Evolutionary conservation across 2,797 vertebrate genomes (phyloP).

Genomic region (Triplophysa bombifrons): DNA sequence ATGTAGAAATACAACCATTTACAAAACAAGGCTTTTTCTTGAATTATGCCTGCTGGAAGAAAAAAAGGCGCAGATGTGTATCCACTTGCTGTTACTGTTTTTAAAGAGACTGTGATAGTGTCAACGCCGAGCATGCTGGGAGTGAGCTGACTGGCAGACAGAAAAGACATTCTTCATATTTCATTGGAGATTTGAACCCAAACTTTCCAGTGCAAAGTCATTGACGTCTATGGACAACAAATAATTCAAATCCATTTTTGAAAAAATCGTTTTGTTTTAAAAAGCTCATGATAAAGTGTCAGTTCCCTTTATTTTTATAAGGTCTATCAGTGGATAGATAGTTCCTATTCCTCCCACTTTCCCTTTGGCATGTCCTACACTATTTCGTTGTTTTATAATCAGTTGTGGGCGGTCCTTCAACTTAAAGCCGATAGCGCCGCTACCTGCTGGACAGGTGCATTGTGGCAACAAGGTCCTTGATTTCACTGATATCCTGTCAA

Average conservation of each 20-base stretch:
- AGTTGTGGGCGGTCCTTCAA: slow-evolving; percentile 28
- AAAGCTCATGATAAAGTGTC: background rate
- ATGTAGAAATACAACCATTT: slow-evolving; percentile 62
- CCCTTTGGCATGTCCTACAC: background rate
- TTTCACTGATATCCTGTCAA: background rate
- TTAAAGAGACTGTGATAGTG: slow-evolving; percentile 14
- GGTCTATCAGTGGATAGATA: slow-evolving; percentile 7
- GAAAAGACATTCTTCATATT: background rate
- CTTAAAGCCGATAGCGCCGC: slow-evolving; percentile 37
- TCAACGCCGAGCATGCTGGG: slow-evolving; percentile 30
- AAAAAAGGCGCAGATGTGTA: slow-evolving; percentile 37
- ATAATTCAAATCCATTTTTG: background rate
- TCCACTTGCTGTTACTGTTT: slow-evolving; percentile 69
- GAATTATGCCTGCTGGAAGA: slow-evolving; percentile 54
- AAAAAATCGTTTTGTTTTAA: background rate
- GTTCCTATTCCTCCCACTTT: slow-evolving; percentile 5
- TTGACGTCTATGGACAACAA: background rate
- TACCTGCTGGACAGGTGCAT: slow-evolving; percentile 63
- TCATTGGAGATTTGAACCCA: background rate
- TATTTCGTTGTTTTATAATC: slow-evolving; percentile 26
- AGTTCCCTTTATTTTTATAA: background rate
- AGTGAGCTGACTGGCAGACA: slow-evolving; percentile 34
- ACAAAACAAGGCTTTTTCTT: slow-evolving; percentile 41
- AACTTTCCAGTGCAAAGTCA: background rate
- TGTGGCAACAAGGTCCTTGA: slow-evolving; percentile 20